phyloP scores from a whole-genome alignment of 2,888 invertebrate species.

The Eurytoma californica region DNA sequence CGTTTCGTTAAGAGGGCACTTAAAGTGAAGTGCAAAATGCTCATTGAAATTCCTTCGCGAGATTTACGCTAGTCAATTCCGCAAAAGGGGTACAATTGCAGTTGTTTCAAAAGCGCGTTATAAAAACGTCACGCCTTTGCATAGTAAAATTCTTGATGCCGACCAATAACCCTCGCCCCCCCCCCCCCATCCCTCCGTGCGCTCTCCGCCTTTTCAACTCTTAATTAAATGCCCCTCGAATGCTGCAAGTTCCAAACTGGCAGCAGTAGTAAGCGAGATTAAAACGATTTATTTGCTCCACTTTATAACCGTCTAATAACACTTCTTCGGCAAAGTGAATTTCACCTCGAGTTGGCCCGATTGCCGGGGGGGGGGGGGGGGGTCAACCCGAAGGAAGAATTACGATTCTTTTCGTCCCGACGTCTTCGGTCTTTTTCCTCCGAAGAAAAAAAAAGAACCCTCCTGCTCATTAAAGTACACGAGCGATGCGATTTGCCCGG shows the following conservation, averaged over 20 bases:
- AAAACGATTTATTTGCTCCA: slow-evolving; percentile 34
- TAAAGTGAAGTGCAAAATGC: too few species aligned
- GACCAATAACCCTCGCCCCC: slow-evolving; percentile 6
- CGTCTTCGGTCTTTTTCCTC: too few species aligned
- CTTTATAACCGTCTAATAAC: slow-evolving; percentile 19
- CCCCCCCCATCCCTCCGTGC: too few species aligned
- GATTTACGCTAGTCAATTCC: neutral
- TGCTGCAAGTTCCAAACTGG: slow-evolving; percentile 19
- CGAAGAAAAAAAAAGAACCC: neutral
- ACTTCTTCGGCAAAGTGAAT: slow-evolving; percentile 21
- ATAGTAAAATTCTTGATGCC: slow-evolving; percentile 22
- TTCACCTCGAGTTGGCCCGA: neutral
- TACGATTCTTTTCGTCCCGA: slow-evolving; percentile 6
- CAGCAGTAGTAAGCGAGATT: slow-evolving; percentile 6
- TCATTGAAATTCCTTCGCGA: neutral
- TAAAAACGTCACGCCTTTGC: neutral
- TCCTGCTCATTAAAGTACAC: neutral
- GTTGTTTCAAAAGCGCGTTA: neutral
- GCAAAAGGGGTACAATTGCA: neutral
- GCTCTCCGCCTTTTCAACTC: neutral
- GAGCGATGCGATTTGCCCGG: neutral
- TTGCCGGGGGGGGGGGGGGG: neutral
- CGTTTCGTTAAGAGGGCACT: too few species aligned
- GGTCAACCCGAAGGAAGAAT: neutral
- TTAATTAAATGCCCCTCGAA: slow-evolving; percentile 36